Base-by-base conservation (phyloP, 2,797 vertebrate species). In the Hydrophis major region DNA sequence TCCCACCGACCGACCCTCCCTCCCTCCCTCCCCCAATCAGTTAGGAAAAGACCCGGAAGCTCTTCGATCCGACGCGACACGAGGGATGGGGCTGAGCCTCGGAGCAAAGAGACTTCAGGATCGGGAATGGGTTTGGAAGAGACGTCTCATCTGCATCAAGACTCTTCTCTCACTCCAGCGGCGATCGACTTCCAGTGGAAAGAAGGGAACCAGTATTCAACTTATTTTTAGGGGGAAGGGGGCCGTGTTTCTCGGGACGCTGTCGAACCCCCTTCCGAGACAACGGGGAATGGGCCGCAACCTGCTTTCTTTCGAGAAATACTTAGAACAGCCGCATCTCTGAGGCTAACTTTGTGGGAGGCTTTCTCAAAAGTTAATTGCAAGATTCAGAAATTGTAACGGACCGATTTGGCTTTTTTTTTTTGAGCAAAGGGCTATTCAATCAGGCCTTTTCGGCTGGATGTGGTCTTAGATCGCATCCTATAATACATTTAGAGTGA, bases 1-100 rank as follows among this genome's bases (percentile, higher is more conserved):
- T 96, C 97, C 94, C n/a, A 74, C 16, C 66, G n/a, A 37, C 66
- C 88, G 27, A 83, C 66, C 50, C 50, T 53, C 27, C 16, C 25
- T 14, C 50, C 50, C 50, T 53, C 50, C 50, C 50, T 10, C 63
- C 47, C 0, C 7, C 28, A 11, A 22, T 25, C 66, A 0, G 86
- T 22, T 18, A 6, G 27, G 6, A 86, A 12, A 53, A 27, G n/a
- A 69, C 91, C 11, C 92, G 94, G 96, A 95, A 74, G 42, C 60
- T 66, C 93, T n/a, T 1, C 69, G 13, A 56, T 0, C 11, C 2
- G 61, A 60, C n/a, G 56, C 91, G 18, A 69, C 27, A 22, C 28
- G 11, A 25, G 74, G 74, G 20, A 57, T 32, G 55, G 87, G n/a
- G 57, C 55, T 37, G 56, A 59, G 50, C n/a, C 56, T 13, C 56